Evolutionary conservation across 2,888 invertebrate genomes (phyloP).

Genomic region (Melanophora roralis): DNA sequence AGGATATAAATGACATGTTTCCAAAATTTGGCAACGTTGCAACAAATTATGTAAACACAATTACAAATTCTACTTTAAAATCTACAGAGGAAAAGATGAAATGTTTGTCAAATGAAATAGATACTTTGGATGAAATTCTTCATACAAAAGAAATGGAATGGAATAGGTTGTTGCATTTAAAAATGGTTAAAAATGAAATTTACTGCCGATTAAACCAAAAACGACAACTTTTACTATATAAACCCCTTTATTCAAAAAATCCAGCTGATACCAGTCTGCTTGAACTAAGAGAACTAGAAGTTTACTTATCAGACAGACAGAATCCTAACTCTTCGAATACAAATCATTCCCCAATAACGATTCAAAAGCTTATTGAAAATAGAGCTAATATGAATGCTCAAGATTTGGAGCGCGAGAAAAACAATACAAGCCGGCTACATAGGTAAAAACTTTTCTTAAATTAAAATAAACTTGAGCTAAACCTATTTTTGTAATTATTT

Average conservation of each 20-base stretch:
- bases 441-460: conserved; percentile 66
- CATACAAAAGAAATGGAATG: conserved; percentile 90
- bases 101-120: conserved; percentile 82
- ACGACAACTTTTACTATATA: conserved; percentile 80
- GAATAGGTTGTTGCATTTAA: conserved; percentile 88
- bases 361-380: conserved; percentile 69
- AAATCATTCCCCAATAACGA: conserved; percentile 56
- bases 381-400: conserved; percentile 71
- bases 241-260: conserved; percentile 68
- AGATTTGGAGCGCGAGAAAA: conserved; percentile 71
- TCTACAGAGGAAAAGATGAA: conserved; percentile 82
- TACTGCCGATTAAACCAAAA: conserved; percentile 84
- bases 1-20: conserved; percentile 68
- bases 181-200: conserved; percentile 91
- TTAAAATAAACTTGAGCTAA: not conserved
- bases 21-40: conserved; percentile 67
- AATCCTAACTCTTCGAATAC: conserved; percentile 6
- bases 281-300: conserved; percentile 64
- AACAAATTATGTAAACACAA: conserved; percentile 77
- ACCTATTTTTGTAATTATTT: conserved; percentile 15
- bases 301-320: conserved; percentile 54
- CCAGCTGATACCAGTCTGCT: conserved; percentile 54
- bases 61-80: conserved; percentile 80
- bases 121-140: conserved; percentile 85
- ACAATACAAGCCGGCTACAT: conserved; percentile 69